phyloP scores from a whole-genome alignment of 2,797 vertebrate species.

The Schizopygopsis pylzovi region DNA sequence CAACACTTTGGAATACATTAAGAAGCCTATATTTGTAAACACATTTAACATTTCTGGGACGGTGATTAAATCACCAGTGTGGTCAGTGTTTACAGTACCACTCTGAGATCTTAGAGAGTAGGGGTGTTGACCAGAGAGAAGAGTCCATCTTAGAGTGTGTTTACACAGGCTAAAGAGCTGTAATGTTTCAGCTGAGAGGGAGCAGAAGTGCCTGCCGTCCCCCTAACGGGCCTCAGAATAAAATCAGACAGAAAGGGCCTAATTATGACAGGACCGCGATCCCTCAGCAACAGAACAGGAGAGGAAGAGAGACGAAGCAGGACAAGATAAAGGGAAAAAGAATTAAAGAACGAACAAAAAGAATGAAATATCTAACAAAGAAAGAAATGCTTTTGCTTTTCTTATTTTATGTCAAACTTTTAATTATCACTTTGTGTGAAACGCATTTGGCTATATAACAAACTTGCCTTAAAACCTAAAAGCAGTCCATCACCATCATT shows the following conservation, averaged over 20 bases:
- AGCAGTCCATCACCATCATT: background rate
- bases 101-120: conserved; percentile 23
- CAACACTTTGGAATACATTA: conserved; percentile 38
- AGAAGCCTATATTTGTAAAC: conserved; percentile 39
- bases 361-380: background rate
- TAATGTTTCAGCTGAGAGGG: conserved; percentile 55
- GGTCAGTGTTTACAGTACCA: conserved; percentile 34
- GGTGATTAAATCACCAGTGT: conserved; percentile 33
- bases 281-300: conserved; percentile 14
- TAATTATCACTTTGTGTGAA: background rate
- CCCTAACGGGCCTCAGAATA: conserved; percentile 48
- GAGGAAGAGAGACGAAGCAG: background rate
- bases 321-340: background rate
- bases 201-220: conserved; percentile 42
- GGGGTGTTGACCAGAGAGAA: conserved; percentile 46
- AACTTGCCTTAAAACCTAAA: background rate
- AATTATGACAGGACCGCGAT: conserved; percentile 45
- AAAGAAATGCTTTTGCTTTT: background rate
- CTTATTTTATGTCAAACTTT: background rate
- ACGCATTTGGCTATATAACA: background rate
- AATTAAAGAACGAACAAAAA: background rate
- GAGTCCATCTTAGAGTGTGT: conserved; percentile 44
- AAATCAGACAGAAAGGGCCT: conserved; percentile 41
- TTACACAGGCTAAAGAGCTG: conserved; percentile 58
- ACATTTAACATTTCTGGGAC: conserved; percentile 33